Percentiles rank a stretch among this genome's conserved stretches.
Conservation (phyloP, 2,888 invertebrate species). For the Synanthedon formicaeformis region DNA sequence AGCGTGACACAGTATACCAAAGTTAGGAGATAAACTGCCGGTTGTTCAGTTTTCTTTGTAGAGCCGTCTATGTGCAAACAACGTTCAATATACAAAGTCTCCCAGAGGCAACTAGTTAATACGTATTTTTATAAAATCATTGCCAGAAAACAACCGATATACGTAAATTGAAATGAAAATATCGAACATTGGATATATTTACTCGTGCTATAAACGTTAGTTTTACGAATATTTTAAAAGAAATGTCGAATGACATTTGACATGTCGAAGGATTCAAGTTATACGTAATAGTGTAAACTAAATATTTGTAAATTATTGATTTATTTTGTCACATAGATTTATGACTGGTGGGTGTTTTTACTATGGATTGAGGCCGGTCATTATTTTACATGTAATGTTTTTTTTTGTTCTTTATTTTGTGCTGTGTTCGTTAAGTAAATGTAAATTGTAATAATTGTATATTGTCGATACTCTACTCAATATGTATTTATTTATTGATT, state of each 20-base stretch:
- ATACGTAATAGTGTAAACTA: conserved; percentile 62
- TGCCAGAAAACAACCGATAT: conserved; percentile 59
- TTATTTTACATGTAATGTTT: conserved; percentile 30
- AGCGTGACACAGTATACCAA: conserved; percentile 67
- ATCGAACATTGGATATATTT: conserved; percentile 57
- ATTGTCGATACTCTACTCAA: conserved; percentile 60
- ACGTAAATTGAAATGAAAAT: conserved; percentile 50
- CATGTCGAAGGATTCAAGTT: conserved; percentile 56
- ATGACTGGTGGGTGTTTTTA: conserved; percentile 58
- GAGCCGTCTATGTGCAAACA: conserved; percentile 7
- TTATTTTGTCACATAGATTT: conserved; percentile 50
- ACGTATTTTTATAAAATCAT: conserved; percentile 69
- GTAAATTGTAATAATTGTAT: conserved; percentile 69
- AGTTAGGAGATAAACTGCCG: conserved; percentile 63
- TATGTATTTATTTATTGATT: conserved; percentile 65
- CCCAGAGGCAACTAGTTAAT: conserved; percentile 29
- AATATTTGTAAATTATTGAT: conserved; percentile 60
- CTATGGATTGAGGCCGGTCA: conserved; percentile 51
- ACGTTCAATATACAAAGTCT: conserved; percentile 23
- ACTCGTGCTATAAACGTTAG: conserved; percentile 49
- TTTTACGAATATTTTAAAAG: conserved; percentile 46
- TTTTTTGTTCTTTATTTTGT: conserved; percentile 52
- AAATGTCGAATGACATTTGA: conserved; percentile 30
- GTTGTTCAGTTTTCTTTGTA: conserved; percentile 31
- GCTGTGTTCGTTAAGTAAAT: conserved; percentile 69